A percentile compares a stretch with the other conserved stretches of the same genome.
Evolutionary conservation across 2,888 invertebrate species (phyloP).

Genomic region (Pristionchus mayeri): DNA sequence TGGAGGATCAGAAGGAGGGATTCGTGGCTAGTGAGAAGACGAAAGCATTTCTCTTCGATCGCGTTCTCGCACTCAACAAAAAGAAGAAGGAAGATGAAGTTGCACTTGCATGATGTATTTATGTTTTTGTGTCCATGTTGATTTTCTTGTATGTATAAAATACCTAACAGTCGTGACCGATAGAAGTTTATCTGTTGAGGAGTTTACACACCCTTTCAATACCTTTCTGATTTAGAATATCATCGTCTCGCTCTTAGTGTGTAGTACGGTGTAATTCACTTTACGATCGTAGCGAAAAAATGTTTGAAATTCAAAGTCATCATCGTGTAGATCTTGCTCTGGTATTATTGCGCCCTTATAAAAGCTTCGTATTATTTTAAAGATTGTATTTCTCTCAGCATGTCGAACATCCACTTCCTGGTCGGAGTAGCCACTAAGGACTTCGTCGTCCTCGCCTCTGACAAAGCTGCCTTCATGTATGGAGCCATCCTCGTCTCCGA

Average conservation of each 20-base stretch:
- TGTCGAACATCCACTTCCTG: conserved; percentile 71
- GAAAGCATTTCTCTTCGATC: conserved; percentile 45
- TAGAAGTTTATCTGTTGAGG: too few relatives aligned
- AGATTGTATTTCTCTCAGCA: background rate
- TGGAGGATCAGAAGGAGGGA: background rate
- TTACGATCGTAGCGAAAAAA: conserved; percentile 18
- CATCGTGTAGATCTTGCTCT: background rate
- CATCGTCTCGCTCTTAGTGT: background rate
- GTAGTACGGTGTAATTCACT: background rate
- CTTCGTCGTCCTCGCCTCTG: conserved; percentile 75
- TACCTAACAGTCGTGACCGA: too few relatives aligned
- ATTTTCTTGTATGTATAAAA: background rate
- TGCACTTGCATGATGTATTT: too few relatives aligned
- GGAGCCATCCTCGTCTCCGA: conserved; percentile 72
- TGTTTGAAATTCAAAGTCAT: conserved; percentile 46
- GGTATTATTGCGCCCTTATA: too few relatives aligned
- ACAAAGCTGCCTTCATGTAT: conserved; percentile 70
- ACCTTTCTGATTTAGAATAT: background rate
- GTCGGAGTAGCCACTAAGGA: conserved; percentile 74
- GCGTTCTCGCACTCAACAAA: background rate
- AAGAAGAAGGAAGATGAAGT: conserved; percentile 14
- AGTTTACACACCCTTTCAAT: background rate
- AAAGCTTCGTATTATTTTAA: too few relatives aligned
- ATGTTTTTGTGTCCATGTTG: background rate
- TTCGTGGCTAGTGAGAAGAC: conserved; percentile 37